phyloP scores from a whole-genome alignment of 2,888 invertebrate genomes.

The Allolobophora icterica region DNA sequence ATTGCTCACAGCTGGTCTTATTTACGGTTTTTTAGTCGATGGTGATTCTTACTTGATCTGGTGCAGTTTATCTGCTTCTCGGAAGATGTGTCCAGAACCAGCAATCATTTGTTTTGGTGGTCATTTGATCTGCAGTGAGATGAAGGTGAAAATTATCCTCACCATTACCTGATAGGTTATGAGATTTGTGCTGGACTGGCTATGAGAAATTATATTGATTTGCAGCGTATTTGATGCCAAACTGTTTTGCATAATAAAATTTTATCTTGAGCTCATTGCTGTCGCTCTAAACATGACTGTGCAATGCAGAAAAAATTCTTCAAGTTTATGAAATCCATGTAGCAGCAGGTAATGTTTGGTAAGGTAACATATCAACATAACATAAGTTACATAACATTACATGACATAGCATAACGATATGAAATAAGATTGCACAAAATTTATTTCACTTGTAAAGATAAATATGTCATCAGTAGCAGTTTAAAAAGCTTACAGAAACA shows the following conservation, averaged over 20 bases:
- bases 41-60: conserved; percentile 17
- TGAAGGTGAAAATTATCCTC: background rate
- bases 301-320: background rate
- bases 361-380: background rate
- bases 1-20: too few species aligned
- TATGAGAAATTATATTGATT: background rate
- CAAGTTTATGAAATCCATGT: background rate
- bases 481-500: background rate
- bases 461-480: background rate
- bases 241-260: background rate
- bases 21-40: background rate
- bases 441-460: background rate
- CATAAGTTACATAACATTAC: too few species aligned
- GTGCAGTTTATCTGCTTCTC: background rate
- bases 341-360: background rate
- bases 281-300: background rate
- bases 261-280: background rate
- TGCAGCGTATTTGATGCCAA: background rate
- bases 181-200: background rate
- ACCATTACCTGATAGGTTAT: background rate
- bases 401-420: too few species aligned
- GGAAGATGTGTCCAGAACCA: background rate
- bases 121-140: background rate
- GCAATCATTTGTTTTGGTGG: background rate
- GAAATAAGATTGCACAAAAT: too few species aligned